These are phyloP conservation scores for Lycocorax pyrrhopterus DNA, from an alignment of 2,113 vertebrate genomes.

Conservation along the genomic window DNA sequence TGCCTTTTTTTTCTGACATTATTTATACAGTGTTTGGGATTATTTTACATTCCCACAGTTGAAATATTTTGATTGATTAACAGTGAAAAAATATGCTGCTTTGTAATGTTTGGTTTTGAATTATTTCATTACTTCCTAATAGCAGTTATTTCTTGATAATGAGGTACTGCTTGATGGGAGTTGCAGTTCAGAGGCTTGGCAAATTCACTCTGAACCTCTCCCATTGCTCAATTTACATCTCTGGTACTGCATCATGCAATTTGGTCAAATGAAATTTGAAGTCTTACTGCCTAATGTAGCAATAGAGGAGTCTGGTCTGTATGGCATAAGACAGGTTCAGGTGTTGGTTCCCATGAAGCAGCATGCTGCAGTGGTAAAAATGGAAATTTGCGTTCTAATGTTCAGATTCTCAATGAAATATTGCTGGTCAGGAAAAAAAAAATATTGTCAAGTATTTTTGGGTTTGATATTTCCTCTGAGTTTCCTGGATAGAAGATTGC, in stretches of 20 bases:
- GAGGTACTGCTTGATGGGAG: neutral
- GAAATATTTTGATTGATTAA: neutral
- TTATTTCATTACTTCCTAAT: neutral
- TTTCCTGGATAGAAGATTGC: neutral
- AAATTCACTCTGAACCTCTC: neutral
- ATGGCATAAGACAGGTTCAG: neutral
- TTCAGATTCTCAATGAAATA: neutral
- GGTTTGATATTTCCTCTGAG: neutral
- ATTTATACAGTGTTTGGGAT: neutral
- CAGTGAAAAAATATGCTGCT: neutral
- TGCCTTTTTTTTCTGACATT: neutral
- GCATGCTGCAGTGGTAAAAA: neutral
- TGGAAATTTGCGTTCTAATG: neutral
- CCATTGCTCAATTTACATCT: neutral
- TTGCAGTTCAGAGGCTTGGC: neutral
- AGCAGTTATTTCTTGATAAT: neutral
- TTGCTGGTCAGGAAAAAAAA: neutral
- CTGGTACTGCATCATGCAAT: neutral
- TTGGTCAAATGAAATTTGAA: neutral
- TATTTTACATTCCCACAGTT: neutral
- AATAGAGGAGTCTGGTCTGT: neutral
- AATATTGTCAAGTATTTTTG: neutral
- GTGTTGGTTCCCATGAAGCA: neutral
- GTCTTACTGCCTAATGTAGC: neutral
- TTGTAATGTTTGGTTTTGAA: neutral